Conservation (phyloP, 2,888 invertebrate species). For the Drosophila koepferae region DNA sequence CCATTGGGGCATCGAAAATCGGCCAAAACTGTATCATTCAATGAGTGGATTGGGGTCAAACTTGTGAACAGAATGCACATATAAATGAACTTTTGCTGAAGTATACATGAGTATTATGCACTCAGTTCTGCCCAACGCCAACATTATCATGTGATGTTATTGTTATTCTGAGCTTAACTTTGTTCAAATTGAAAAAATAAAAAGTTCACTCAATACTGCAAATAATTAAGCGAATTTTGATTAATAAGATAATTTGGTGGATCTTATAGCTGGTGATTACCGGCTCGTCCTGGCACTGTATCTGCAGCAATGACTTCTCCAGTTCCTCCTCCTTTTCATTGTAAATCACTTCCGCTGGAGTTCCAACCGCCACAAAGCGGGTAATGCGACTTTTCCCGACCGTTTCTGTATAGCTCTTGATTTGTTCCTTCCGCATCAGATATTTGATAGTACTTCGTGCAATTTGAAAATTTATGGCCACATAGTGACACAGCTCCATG, state of each 20-base stretch:
- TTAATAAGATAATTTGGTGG: neutral
- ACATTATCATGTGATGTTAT: too few relatives aligned
- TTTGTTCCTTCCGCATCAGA: conserved; percentile 82
- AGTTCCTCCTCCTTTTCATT: conserved; percentile 48
- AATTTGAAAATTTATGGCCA: conserved; percentile 85
- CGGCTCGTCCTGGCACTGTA: conserved; percentile 77
- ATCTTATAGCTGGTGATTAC: conserved; percentile 44
- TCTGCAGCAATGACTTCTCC: conserved; percentile 46
- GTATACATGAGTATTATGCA: too few relatives aligned
- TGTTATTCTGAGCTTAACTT: too few relatives aligned
- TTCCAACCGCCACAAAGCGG: conserved; percentile 82
- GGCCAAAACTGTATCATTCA: too few relatives aligned
- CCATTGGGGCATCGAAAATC: too few relatives aligned
- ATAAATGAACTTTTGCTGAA: too few relatives aligned
- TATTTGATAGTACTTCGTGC: conserved; percentile 86
- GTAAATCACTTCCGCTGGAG: conserved; percentile 41
- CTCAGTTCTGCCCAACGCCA: too few relatives aligned
- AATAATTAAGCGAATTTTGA: too few relatives aligned
- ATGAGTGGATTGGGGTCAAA: too few relatives aligned
- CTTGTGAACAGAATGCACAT: too few relatives aligned
- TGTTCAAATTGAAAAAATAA: too few relatives aligned
- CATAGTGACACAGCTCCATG: conserved; percentile 82
- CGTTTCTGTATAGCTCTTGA: conserved; percentile 86
- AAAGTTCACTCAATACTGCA: too few relatives aligned
- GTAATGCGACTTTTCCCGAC: conserved; percentile 87